These are phyloP conservation scores for Anser cygnoides DNA, from an alignment of 2,113 vertebrate genomes.

Conservation along the genomic window DNA sequence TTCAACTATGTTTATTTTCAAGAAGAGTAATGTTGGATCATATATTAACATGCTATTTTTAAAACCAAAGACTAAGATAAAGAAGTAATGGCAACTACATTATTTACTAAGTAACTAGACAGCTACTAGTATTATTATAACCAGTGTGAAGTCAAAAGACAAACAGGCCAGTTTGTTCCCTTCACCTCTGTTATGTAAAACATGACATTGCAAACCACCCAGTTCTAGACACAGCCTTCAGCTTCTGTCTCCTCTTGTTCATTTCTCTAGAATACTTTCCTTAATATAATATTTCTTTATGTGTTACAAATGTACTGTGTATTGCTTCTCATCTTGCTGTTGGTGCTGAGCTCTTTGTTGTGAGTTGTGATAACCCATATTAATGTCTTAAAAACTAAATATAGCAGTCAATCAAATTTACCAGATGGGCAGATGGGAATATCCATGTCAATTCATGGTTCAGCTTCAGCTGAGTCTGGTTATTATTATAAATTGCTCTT, in stretches of 20 bases:
- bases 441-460: background rate
- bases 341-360: background rate
- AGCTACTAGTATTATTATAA: background rate
- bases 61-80: background rate
- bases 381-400: constrained; percentile 7
- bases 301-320: background rate
- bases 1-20: background rate
- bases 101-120: background rate
- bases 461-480: constrained; percentile 9
- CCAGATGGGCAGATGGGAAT: background rate
- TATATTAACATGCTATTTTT: background rate
- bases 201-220: background rate
- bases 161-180: background rate
- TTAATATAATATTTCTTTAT: background rate
- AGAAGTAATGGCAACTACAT: background rate
- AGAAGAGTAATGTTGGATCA: background rate
- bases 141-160: accelerated
- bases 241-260: background rate
- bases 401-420: constrained; percentile 28
- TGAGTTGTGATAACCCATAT: background rate
- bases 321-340: background rate
- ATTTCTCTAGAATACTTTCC: background rate
- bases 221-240: background rate
- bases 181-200: background rate
- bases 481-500: constrained; percentile 6